Evolutionary conservation across 2,888 invertebrate genomes (phyloP).

Genomic region (Amphimallon solstitiale): DNA sequence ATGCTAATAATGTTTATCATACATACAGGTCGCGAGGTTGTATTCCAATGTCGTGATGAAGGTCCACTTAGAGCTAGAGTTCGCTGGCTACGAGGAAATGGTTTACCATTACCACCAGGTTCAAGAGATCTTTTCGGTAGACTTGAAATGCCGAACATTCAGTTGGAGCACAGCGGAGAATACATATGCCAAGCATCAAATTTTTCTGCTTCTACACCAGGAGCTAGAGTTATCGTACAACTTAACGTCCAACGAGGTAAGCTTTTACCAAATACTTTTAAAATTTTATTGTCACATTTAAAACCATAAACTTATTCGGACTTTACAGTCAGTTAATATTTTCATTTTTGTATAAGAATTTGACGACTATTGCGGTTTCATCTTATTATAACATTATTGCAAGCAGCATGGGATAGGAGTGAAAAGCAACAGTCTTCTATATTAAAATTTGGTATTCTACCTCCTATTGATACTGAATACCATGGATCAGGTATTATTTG

Average conservation of each 20-base stretch:
- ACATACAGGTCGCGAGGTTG: slow-evolving; percentile 84
- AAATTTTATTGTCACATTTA: too few species aligned
- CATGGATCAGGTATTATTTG: slow-evolving; percentile 67
- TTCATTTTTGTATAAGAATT: too few species aligned
- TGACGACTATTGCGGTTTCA: too few species aligned
- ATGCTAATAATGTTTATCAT: slow-evolving; percentile 18
- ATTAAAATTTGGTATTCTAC: slow-evolving; percentile 68
- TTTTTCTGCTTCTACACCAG: slow-evolving; percentile 70
- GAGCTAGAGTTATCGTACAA: slow-evolving; percentile 74
- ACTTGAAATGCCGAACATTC: slow-evolving; percentile 85
- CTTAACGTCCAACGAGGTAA: slow-evolving; percentile 83
- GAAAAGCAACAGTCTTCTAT: slow-evolving; percentile 55
- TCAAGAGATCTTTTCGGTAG: slow-evolving; percentile 81
- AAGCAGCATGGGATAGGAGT: slow-evolving; percentile 49
- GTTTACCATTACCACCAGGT: slow-evolving; percentile 78
- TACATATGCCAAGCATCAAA: slow-evolving; percentile 86
- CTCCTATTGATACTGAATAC: slow-evolving; percentile 69
- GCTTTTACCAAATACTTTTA: too few species aligned
- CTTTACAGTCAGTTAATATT: too few species aligned
- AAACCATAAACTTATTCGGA: too few species aligned
- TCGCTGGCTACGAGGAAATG: slow-evolving; percentile 78
- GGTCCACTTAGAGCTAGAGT: slow-evolving; percentile 81
- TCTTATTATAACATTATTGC: slow-evolving; percentile 38
- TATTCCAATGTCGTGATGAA: slow-evolving; percentile 93
- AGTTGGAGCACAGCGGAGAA: slow-evolving; percentile 78